Evolutionary conservation across 2,797 vertebrate species (phyloP), one percentile per base, ranked within the genome.

Genomic region (Helostoma temminkii): DNA sequence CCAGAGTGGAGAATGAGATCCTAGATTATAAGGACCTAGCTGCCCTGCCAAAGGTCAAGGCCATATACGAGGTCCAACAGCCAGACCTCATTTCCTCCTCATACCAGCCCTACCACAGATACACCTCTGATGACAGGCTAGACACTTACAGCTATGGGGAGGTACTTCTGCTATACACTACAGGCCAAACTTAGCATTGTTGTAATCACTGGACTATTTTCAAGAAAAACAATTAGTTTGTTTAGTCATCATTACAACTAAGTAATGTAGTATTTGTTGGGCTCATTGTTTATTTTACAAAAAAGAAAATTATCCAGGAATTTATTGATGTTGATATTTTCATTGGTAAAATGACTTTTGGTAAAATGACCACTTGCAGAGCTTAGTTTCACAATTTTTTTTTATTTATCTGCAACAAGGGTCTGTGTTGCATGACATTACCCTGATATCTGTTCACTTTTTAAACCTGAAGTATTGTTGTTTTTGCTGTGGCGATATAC

Each of bases 21-120:
- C 96, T 98, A 96, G 95, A 96, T 96, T 99, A 99, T 96, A 98
- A 97, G 96, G 97, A 98, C 89, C 95, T 99, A 93, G 98, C 98
- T 83, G 98, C 98, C 85, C 96, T 99, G 91, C 98, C 98, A 94
- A 97, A 97, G 95, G 94, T 98, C 94, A 99, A 99, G 92, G 95
- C 97, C 93, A 99, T 99, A 95, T 98, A 99, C 56, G 96, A 98
- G 92, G 95, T 99, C 85, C 96, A 97, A 83, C 96, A 96, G 83
- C 98, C 98, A 55, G 96, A 98, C 94, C 96, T 98, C 93, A 96
- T 97, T 94, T 95, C 94, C 81, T 91, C 91, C 86, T 90, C 91
- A 85, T 96, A 97, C 78, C 96, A 97, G 91, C 94, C 96, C 82
- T 96, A 95, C 94, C 94, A 95, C 94, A 96, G 96, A 97, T 97